phyloP scores from a whole-genome alignment of 2,113 vertebrate genomes.

The Ceratotherium simum region DNA sequence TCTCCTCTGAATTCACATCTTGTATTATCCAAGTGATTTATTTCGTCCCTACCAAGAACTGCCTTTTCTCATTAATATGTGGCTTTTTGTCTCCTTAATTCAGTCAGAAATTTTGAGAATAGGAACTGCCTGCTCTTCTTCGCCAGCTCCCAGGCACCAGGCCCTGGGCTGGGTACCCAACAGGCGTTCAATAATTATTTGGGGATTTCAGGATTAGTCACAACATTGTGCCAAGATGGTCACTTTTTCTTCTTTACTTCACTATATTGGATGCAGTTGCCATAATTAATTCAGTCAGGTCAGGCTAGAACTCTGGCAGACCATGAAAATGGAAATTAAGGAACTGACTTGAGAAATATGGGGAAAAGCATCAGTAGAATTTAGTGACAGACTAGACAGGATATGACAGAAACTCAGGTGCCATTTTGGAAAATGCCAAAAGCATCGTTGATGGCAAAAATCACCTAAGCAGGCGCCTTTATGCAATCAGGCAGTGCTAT shows the following conservation, averaged over 20 bases:
- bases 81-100: background rate
- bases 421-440: conserved; percentile 74
- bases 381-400: conserved; percentile 40
- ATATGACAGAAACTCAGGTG: conserved; percentile 67
- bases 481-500: conserved; percentile 42
- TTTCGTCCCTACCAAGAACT: background rate
- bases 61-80: background rate
- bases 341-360: conserved; percentile 50
- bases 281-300: conserved; percentile 34
- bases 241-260: background rate
- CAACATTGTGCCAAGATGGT: background rate
- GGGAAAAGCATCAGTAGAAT: conserved; percentile 42
- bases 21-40: background rate
- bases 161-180: background rate
- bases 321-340: conserved; percentile 66
- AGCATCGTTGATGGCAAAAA: conserved; percentile 46
- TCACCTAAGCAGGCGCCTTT: conserved; percentile 65
- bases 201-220: background rate
- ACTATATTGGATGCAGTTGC: background rate
- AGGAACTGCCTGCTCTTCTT: background rate
- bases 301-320: conserved; percentile 28
- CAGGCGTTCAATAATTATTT: background rate
- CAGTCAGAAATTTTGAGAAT: background rate
- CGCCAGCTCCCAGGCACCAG: background rate
- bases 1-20: background rate